A percentile compares a stretch with the other conserved stretches of the same genome.
Conservation (phyloP, 1,140 invertebrate genomes). For the Apis mellifera region DNA sequence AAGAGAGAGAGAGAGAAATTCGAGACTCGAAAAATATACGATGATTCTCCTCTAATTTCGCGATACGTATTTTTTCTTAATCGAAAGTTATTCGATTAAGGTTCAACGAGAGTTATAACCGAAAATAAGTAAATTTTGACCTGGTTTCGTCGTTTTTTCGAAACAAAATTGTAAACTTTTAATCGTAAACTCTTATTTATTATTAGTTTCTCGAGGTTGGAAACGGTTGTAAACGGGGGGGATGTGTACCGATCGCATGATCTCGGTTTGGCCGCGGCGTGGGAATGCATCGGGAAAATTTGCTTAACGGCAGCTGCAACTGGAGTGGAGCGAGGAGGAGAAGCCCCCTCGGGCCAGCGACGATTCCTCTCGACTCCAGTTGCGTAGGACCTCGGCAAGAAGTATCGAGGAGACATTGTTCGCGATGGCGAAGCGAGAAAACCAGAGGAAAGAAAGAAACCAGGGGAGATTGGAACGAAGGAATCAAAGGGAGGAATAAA, state of each 20-base stretch:
- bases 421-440: constrained; percentile 31
- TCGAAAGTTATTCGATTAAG: no score
- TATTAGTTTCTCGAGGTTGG: no score
- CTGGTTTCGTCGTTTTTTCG: no score
- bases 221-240: background rate
- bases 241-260: background rate
- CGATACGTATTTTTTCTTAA: background rate
- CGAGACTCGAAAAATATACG: background rate
- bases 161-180: no score
- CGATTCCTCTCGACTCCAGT: constrained; percentile 43
- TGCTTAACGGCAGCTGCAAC: constrained; percentile 52
- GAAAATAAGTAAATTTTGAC: no score
- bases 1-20: no score
- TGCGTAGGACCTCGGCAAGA: background rate
- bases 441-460: constrained; percentile 31
- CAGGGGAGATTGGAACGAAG: background rate
- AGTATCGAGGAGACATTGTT: constrained; percentile 47
- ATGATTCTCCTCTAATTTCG: background rate
- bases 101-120: no score
- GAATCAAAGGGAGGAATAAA: background rate
- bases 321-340: background rate
- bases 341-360: constrained; percentile 17
- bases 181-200: no score
- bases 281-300: constrained; percentile 49
- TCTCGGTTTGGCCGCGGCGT: constrained; percentile 8